Percentiles rank a stretch among this genome's conserved stretches.
phyloP scores from a whole-genome alignment of 2,888 invertebrate genomes.

The Noctua comes region DNA sequence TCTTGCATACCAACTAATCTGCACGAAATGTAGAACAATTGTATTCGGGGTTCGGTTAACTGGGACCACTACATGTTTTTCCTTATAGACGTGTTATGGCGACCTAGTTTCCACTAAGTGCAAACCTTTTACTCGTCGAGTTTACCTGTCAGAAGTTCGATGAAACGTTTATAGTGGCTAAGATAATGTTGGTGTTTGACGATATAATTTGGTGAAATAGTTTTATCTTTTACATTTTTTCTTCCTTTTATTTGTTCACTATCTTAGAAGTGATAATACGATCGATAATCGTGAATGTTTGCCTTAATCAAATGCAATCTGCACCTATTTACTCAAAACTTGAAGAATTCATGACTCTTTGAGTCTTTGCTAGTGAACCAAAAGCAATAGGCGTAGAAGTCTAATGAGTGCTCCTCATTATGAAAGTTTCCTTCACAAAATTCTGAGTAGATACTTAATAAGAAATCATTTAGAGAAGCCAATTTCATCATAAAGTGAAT shows the following conservation, averaged over 20 bases:
- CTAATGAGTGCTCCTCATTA: background rate
- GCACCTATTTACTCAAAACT: background rate
- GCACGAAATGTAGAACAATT: conserved; percentile 72
- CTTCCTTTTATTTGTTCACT: background rate
- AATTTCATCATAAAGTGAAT: background rate
- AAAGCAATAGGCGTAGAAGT: background rate
- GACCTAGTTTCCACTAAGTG: conserved; percentile 57
- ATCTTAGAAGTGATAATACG: background rate
- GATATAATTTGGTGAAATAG: conserved; percentile 2
- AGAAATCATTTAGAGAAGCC: background rate
- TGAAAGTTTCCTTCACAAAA: background rate
- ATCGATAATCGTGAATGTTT: background rate
- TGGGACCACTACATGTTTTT: conserved; percentile 56
- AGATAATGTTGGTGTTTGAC: conserved; percentile 25
- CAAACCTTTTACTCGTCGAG: conserved; percentile 40
- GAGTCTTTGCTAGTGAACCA: background rate
- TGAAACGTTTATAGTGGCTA: conserved; percentile 16
- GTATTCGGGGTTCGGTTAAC: conserved; percentile 53
- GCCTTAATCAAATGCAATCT: background rate
- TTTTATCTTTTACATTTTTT: background rate
- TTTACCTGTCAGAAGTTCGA: conserved; percentile 46
- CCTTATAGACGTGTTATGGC: conserved; percentile 47
- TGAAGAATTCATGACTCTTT: background rate
- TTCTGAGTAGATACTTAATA: too few relatives aligned
- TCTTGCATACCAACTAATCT: conserved; percentile 74